Conservation (phyloP, 2,888 invertebrate species). For the Seladonia tumulorum region DNA sequence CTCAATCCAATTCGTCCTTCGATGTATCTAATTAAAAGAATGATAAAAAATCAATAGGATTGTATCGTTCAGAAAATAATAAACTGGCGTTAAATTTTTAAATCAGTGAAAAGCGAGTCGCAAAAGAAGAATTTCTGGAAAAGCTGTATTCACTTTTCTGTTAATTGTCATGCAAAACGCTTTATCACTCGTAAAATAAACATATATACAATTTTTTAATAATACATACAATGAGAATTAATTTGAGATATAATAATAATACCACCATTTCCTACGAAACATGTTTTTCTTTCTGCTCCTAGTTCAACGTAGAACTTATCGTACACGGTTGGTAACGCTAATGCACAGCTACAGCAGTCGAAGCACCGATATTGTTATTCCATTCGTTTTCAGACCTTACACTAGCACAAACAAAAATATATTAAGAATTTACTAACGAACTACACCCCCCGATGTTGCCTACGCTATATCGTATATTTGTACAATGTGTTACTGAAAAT, state of each 20-base stretch:
- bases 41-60: too few species aligned
- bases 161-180: too few species aligned
- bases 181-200: background rate
- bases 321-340: background rate
- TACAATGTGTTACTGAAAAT: background rate
- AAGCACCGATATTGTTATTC: background rate
- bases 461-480: background rate
- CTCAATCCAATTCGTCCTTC: too few species aligned
- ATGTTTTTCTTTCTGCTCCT: background rate
- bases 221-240: background rate
- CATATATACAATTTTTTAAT: background rate
- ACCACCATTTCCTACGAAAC: background rate
- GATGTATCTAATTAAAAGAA: too few species aligned
- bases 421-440: background rate
- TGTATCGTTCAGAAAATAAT: too few species aligned
- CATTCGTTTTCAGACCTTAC: background rate
- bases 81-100: too few species aligned
- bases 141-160: too few species aligned
- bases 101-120: too few species aligned
- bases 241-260: background rate
- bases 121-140: too few species aligned
- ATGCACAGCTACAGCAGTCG: background rate
- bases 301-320: background rate
- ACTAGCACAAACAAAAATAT: background rate
- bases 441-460: background rate